A percentile compares a stretch with the other conserved stretches of the same genome.
These are phyloP conservation scores for Ctenomys sociabilis DNA, from an alignment of 2,113 vertebrate species.

Conservation along the genomic window DNA sequence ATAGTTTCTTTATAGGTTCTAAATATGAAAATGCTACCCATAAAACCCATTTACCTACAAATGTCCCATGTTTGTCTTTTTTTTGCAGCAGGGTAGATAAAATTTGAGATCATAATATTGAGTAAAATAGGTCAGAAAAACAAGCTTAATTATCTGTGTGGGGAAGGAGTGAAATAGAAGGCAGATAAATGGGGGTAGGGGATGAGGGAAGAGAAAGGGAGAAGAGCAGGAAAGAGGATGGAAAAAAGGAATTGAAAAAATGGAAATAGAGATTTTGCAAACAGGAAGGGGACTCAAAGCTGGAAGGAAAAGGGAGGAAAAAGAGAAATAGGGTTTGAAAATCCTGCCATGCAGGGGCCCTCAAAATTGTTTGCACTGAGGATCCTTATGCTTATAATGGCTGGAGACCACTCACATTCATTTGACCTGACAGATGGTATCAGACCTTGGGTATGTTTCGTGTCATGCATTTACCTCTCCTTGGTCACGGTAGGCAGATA, in stretches of 20 bases:
- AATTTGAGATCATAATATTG: neutral
- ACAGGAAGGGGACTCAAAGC: neutral
- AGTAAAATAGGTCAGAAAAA: neutral
- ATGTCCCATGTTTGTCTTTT: neutral
- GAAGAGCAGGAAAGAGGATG: neutral
- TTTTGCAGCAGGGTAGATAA: neutral
- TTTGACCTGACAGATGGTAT: neutral
- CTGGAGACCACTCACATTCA: neutral
- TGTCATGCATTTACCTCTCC: neutral
- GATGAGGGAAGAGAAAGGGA: neutral
- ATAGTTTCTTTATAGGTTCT: conserved; percentile 25
- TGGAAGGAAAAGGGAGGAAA: neutral
- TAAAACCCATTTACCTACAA: neutral
- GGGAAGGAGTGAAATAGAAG: neutral
- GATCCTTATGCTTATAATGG: neutral
- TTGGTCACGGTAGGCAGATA: neutral
- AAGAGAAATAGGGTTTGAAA: neutral
- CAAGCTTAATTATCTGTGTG: neutral
- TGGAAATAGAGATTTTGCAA: neutral
- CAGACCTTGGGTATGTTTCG: neutral
- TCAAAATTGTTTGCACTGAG: neutral
- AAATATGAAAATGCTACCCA: neutral
- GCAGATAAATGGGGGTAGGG: neutral
- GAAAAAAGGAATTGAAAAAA: neutral
- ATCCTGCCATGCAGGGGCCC: neutral